These are phyloP conservation scores for Lagenorhynchus albirostris DNA, from an alignment of 2,113 vertebrate genomes.

Conservation along the genomic window DNA sequence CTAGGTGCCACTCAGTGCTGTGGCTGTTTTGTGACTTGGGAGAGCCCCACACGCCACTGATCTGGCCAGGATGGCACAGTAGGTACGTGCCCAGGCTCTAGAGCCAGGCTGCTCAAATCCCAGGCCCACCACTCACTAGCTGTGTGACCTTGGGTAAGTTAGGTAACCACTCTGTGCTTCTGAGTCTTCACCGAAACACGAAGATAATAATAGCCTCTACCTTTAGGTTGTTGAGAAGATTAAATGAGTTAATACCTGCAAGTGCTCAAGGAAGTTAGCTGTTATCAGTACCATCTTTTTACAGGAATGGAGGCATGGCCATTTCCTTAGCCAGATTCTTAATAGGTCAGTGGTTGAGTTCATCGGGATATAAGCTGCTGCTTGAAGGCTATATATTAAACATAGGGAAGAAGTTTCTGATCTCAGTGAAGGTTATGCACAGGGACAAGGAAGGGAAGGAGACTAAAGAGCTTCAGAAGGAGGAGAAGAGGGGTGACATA, in stretches of 20 bases:
- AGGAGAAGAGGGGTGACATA: not conserved
- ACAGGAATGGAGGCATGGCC: not conserved
- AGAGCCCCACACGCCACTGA: not conserved
- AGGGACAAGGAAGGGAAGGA: not conserved
- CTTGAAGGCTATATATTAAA: not conserved
- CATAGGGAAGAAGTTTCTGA: not conserved
- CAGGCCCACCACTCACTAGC: not conserved
- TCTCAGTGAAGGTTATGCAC: not conserved
- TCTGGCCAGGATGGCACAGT: too few relatives aligned
- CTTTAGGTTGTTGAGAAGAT: not conserved
- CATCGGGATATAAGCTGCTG: too few relatives aligned
- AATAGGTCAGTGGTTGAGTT: not conserved
- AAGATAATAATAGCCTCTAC: not conserved
- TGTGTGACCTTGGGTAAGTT: not conserved
- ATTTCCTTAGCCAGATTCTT: not conserved
- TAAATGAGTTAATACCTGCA: not conserved
- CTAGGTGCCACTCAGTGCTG: not conserved
- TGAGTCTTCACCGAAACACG: accelerated
- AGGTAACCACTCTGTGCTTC: not conserved
- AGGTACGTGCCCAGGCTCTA: not conserved
- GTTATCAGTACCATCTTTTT: not conserved
- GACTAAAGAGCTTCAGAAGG: not conserved
- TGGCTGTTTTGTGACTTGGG: not conserved
- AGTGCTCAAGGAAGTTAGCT: not conserved
- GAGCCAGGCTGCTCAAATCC: not conserved